These are phyloP conservation scores for Mustela nigripes DNA, from an alignment of 2,113 vertebrate species.

Conservation along the genomic window DNA sequence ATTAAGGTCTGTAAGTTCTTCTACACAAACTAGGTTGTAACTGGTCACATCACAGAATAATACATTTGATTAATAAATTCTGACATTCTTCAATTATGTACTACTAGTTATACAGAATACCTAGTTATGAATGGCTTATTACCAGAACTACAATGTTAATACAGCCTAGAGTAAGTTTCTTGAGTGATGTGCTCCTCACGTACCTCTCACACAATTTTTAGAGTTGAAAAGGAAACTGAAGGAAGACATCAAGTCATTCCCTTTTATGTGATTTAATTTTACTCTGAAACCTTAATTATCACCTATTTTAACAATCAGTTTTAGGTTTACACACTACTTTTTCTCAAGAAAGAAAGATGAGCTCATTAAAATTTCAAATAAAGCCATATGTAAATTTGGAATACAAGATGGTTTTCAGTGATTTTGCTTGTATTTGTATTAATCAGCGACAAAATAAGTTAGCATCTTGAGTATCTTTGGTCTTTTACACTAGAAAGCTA, in stretches of 20 bases:
- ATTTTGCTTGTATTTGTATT: constrained; percentile 38
- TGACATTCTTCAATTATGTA: constrained; percentile 47
- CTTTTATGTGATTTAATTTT: background rate
- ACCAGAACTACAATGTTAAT: background rate
- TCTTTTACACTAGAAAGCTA: background rate
- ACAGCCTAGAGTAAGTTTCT: background rate
- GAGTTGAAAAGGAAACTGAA: constrained; percentile 43
- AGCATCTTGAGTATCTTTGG: background rate
- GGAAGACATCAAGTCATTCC: background rate
- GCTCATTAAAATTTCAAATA: constrained; percentile 13
- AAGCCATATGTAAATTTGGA: background rate
- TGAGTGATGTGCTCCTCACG: constrained; percentile 23
- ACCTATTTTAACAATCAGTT: constrained; percentile 27
- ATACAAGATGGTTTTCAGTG: constrained; percentile 42
- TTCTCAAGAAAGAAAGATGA: constrained; percentile 41
- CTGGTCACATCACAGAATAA: constrained; percentile 34
- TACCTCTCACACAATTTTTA: constrained; percentile 28
- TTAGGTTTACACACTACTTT: constrained; percentile 18
- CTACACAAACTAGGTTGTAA: constrained; percentile 53
- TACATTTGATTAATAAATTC: constrained; percentile 33
- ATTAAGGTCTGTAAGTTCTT: constrained; percentile 52
- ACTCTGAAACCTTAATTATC: constrained; percentile 20
- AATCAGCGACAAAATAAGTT: constrained; percentile 30
- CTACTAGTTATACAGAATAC: constrained; percentile 36
- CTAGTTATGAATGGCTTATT: constrained; percentile 12